Conservation (phyloP, 53 echinoderm and acorn worm species). For the Mesocentrotus franciscanus region DNA sequence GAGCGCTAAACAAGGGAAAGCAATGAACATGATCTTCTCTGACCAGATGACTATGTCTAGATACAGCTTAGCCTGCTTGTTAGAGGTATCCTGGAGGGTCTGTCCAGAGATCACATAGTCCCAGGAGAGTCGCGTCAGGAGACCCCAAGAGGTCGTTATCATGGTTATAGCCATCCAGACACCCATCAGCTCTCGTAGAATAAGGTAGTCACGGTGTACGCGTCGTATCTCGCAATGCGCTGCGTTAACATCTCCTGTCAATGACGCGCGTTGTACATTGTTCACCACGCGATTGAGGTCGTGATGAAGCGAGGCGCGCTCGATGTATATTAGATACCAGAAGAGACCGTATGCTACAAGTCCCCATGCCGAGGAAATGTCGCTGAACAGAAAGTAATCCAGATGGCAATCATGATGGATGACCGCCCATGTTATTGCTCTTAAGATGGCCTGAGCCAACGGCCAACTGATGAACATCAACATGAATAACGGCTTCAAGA, state of each 20-base stretch:
- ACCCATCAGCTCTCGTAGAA: conserved; percentile 13
- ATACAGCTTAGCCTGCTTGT: not conserved
- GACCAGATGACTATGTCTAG: not conserved
- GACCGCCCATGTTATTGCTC: not conserved
- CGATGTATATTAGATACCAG: conserved; percentile 43
- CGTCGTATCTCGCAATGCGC: conserved; percentile 13
- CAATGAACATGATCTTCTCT: conserved; percentile 44
- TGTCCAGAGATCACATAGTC: not conserved
- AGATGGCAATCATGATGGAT: conserved; percentile 11
- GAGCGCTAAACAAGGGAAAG: not conserved
- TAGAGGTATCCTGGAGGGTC: not conserved
- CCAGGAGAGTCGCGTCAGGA: not conserved
- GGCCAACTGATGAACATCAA: conserved; percentile 4
- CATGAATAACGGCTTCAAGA: not conserved
- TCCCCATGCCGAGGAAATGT: not conserved
- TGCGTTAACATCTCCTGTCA: not conserved
- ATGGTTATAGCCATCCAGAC: conserved; percentile 28
- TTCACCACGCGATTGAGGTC: conserved; percentile 3
- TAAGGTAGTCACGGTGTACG: conserved; percentile 2
- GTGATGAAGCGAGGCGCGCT: conserved; percentile 39
- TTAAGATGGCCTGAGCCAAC: not conserved
- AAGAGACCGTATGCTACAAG: conserved; percentile 22
- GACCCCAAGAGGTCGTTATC: conserved; percentile 6
- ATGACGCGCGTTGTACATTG: not conserved
- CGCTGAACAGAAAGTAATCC: not conserved